Conservation (phyloP, 1,140 invertebrate genomes). For the Magallana ariakensis region DNA sequence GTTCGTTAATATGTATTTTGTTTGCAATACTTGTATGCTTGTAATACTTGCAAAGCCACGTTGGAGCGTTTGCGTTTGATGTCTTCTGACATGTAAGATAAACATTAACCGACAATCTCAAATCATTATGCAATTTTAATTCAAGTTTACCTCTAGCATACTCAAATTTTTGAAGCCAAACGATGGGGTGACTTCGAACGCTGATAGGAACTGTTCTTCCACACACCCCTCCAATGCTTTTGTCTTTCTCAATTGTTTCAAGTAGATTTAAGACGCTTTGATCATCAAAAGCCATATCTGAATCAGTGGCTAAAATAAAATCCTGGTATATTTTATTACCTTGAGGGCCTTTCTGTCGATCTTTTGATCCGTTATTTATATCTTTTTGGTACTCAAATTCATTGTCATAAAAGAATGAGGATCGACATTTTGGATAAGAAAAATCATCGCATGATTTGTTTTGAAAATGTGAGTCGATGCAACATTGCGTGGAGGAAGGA, state of each 20-base stretch:
- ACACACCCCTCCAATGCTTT: constrained; percentile 69
- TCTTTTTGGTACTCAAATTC: neutral
- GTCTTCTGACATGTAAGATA: too few relatives aligned
- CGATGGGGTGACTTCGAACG: constrained; percentile 78
- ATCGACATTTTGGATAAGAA: neutral
- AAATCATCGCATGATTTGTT: neutral
- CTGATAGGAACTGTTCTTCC: constrained; percentile 71
- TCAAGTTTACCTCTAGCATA: constrained; percentile 80
- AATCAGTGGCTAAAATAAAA: constrained; percentile 73
- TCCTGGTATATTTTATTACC: neutral
- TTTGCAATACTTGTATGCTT: too few relatives aligned
- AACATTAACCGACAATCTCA: too few relatives aligned
- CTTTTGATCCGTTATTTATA: neutral
- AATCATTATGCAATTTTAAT: too few relatives aligned
- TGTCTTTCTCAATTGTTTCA: constrained; percentile 64
- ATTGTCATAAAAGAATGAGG: neutral
- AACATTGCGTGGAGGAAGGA: neutral
- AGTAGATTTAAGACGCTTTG: constrained; percentile 66
- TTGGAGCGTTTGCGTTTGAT: too few relatives aligned
- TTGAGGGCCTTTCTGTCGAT: neutral
- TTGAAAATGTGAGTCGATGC: neutral
- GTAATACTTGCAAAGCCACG: too few relatives aligned
- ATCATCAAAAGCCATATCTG: constrained; percentile 73
- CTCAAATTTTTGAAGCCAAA: constrained; percentile 85
- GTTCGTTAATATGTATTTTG: too few relatives aligned